phyloP scores from a whole-genome alignment of 2,113 vertebrate species.

The Chlorodrepanis virens region DNA sequence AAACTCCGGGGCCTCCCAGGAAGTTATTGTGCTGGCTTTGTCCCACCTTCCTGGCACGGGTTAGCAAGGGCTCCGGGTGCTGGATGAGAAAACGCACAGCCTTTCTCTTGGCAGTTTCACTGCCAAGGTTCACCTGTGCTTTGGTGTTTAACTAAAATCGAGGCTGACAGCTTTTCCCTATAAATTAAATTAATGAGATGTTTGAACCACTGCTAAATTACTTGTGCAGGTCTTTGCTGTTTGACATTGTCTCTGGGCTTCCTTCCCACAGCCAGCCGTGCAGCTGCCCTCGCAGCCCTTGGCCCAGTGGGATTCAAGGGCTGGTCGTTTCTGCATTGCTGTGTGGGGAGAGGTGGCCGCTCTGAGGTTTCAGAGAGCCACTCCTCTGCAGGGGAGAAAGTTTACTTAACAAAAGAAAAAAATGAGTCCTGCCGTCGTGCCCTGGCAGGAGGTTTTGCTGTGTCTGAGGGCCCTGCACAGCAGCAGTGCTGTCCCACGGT shows the following conservation, averaged over 20 bases:
- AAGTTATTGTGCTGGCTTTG: background rate
- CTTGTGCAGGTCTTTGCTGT: background rate
- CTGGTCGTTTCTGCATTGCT: background rate
- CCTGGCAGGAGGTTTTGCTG: background rate
- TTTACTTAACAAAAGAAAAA: too few species aligned
- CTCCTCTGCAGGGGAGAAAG: background rate
- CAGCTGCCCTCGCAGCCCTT: accelerated
- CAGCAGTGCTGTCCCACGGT: background rate
- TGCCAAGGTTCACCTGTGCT: constrained; percentile 23
- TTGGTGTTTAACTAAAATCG: constrained; percentile 14
- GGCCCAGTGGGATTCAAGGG: background rate
- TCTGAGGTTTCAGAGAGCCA: background rate
- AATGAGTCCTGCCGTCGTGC: background rate
- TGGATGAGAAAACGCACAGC: accelerated
- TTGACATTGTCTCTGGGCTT: background rate
- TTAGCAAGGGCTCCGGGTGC: background rate
- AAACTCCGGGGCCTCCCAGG: background rate
- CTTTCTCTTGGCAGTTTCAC: background rate
- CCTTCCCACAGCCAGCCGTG: background rate
- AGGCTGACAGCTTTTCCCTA: constrained; percentile 43
- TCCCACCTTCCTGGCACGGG: background rate
- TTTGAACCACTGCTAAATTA: background rate
- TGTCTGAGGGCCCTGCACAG: background rate
- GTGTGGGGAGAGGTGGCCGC: background rate
- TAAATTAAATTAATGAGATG: constrained; percentile 52